phyloP scores from a whole-genome alignment of 2,888 invertebrate species.

The Gymnoscelis rufifasciata region DNA sequence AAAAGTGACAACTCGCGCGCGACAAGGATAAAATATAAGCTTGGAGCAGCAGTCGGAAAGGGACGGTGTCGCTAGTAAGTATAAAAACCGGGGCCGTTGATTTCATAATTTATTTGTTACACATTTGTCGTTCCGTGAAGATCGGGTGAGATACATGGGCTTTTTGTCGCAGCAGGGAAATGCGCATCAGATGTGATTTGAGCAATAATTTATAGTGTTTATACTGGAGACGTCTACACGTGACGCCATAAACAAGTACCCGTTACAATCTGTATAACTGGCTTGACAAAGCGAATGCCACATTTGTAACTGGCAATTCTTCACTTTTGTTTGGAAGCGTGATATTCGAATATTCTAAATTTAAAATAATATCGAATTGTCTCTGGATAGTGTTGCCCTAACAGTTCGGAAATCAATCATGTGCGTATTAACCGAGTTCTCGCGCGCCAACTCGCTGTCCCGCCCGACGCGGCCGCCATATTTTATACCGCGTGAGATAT shows the following conservation, averaged over 20 bases:
- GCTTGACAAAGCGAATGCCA: slow-evolving; percentile 9
- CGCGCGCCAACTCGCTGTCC: slow-evolving; percentile 71
- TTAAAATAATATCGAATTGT: slow-evolving; percentile 15
- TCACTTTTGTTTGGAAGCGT: not conserved
- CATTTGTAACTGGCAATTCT: slow-evolving; percentile 7
- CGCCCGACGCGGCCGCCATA: slow-evolving; percentile 65
- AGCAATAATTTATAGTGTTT: slow-evolving; percentile 75
- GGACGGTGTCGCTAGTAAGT: slow-evolving; percentile 52
- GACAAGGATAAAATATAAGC: slow-evolving; percentile 45
- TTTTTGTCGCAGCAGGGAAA: slow-evolving; percentile 72
- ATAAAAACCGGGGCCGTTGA: slow-evolving; percentile 74
- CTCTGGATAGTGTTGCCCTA: slow-evolving; percentile 25
- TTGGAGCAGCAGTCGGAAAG: slow-evolving; percentile 36
- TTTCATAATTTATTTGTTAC: slow-evolving; percentile 79
- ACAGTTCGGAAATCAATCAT: slow-evolving; percentile 66
- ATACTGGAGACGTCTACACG: slow-evolving; percentile 61
- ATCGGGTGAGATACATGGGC: slow-evolving; percentile 73
- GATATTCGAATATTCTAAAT: not conserved
- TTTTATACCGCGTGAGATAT: slow-evolving; percentile 74
- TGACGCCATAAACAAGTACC: slow-evolving; percentile 58
- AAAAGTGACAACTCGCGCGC: slow-evolving; percentile 53
- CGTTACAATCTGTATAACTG: slow-evolving; percentile 24
- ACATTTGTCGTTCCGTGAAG: slow-evolving; percentile 79
- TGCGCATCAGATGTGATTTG: slow-evolving; percentile 76
- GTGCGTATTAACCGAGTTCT: slow-evolving; percentile 63